phyloP scores from a whole-genome alignment of 2,888 invertebrate genomes.

The Xiphydria camelus region DNA sequence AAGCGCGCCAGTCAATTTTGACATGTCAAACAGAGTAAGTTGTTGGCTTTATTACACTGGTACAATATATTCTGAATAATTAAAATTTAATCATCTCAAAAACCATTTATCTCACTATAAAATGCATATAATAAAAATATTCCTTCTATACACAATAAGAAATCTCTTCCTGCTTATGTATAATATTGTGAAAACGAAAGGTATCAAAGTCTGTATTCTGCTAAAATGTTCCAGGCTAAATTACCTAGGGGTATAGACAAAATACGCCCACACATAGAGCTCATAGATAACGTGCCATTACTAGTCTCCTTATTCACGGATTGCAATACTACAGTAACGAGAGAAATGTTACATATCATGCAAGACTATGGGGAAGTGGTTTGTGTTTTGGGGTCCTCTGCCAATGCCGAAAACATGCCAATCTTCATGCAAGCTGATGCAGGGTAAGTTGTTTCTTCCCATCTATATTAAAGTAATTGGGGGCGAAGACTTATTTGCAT shows the following conservation, averaged over 20 bases:
- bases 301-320: slow-evolving; percentile 97
- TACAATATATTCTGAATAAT: background rate
- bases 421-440: slow-evolving; percentile 94
- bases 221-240: slow-evolving; percentile 73
- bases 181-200: too few relatives aligned
- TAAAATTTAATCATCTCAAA: background rate
- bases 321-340: slow-evolving; percentile 88
- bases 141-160: too few relatives aligned
- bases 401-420: slow-evolving; percentile 86
- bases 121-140: too few relatives aligned
- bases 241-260: slow-evolving; percentile 95
- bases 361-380: slow-evolving; percentile 96
- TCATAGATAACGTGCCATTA: slow-evolving; percentile 96
- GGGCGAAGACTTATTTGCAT: slow-evolving; percentile 4
- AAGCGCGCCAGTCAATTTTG: slow-evolving; percentile 88
- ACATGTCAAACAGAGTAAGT: slow-evolving; percentile 85
- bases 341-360: slow-evolving; percentile 94
- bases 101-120: too few relatives aligned
- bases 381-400: slow-evolving; percentile 89
- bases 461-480: slow-evolving; percentile 4
- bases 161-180: too few relatives aligned
- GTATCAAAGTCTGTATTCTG: too few relatives aligned
- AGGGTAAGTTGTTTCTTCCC: slow-evolving; percentile 61
- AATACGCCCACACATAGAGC: slow-evolving; percentile 91
- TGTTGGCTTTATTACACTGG: background rate